Evolutionary conservation across 1,140 invertebrate genomes (phyloP).

Genomic region (Drosophila arizonae): DNA sequence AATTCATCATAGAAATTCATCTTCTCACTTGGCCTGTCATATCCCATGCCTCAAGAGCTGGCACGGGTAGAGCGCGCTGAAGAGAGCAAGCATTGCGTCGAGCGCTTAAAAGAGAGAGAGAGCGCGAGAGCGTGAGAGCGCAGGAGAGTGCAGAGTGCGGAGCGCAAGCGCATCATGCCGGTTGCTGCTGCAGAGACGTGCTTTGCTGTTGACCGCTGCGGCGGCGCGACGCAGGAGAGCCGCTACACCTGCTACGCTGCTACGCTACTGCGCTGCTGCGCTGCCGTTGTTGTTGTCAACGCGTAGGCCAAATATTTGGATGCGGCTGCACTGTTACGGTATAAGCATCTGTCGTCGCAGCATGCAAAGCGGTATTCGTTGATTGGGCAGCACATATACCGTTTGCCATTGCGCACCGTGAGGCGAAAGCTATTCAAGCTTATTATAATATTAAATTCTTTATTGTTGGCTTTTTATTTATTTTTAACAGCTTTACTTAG

Average conservation of each 20-base stretch:
- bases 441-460: not conserved
- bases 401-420: conserved; percentile 58
- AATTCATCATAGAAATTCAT: too few relatives aligned
- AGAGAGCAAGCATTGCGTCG: not conserved
- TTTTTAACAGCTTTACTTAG: not conserved
- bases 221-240: conserved; percentile 42
- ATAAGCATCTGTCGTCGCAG: conserved; percentile 48
- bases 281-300: conserved; percentile 39
- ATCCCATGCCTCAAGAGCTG: not conserved
- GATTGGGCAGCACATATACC: conserved; percentile 69
- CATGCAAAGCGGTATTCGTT: conserved; percentile 73
- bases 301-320: conserved; percentile 76
- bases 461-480: not conserved
- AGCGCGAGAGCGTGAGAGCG: conserved; percentile 11
- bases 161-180: conserved; percentile 45
- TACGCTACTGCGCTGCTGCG: conserved; percentile 13
- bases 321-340: conserved; percentile 60
- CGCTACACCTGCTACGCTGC: conserved; percentile 38
- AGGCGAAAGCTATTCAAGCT: not conserved
- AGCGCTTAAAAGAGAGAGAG: conserved; percentile 13
- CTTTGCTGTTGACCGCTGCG: conserved; percentile 38
- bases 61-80: conserved; percentile 6
- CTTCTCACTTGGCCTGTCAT: not conserved
- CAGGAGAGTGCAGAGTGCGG: conserved; percentile 7
- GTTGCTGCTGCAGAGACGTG: conserved; percentile 28